Percentiles rank a stretch among this genome's conserved stretches.
phyloP scores from a whole-genome alignment of 2,888 invertebrate species.

The Pammene fasciana region DNA sequence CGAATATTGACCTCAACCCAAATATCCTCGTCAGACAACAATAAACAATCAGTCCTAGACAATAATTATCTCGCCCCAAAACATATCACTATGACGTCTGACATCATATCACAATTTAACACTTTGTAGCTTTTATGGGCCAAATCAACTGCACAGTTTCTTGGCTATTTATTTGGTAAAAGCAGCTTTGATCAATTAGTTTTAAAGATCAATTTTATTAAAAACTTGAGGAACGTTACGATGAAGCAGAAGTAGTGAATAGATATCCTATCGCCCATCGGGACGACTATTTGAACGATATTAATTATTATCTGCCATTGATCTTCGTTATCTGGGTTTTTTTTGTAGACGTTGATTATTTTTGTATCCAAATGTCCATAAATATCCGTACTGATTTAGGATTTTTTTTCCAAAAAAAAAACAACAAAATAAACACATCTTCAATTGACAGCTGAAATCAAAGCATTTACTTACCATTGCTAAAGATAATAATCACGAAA shows the following conservation, averaged over 20 bases:
- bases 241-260: not conserved
- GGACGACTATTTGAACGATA: constrained; percentile 19
- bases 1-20: constrained; percentile 34
- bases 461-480: not conserved
- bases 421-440: not conserved
- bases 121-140: not conserved
- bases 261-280: constrained; percentile 12
- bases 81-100: constrained; percentile 27
- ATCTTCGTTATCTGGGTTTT: constrained; percentile 14
- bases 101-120: constrained; percentile 19
- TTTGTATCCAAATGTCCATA: too few species aligned
- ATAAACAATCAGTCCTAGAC: constrained; percentile 26
- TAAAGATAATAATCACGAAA: not conserved
- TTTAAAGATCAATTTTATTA: not conserved
- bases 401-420: too few species aligned
- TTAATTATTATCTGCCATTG: constrained; percentile 30
- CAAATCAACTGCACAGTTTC: not conserved
- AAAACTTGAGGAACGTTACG: not conserved
- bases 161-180: not conserved
- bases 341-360: too few species aligned
- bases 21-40: constrained; percentile 35
- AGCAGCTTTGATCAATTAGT: not conserved
- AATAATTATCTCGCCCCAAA: constrained; percentile 27
- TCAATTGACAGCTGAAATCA: too few species aligned
- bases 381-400: too few species aligned